Conservation (phyloP, 2,113 vertebrate species). For the Rhineura floridana region DNA sequence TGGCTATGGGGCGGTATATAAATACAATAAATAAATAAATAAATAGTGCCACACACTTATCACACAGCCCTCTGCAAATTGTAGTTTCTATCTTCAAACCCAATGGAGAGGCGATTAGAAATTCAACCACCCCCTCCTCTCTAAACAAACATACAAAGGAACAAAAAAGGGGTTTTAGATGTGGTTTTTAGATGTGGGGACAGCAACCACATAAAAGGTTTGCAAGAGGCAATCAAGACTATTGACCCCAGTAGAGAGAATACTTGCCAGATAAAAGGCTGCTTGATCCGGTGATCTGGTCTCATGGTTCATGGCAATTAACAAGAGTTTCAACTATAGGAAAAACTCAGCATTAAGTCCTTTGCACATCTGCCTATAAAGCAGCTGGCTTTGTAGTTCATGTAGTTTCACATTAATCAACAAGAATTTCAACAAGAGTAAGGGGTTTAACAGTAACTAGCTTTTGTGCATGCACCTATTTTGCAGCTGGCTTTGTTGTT, state of each 20-base stretch:
- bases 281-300: background rate
- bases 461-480: background rate
- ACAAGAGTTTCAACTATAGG: background rate
- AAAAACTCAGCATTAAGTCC: background rate
- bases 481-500: background rate
- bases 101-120: background rate
- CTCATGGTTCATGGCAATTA: background rate
- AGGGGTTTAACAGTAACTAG: slow-evolving; percentile 6
- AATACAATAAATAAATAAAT: no score
- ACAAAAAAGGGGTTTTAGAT: background rate
- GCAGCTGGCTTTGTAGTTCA: background rate
- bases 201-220: background rate
- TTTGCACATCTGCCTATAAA: background rate
- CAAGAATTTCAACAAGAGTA: background rate
- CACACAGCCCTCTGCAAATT: no score
- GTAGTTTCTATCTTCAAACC: background rate
- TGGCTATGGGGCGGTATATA: no score
- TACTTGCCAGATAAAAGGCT: background rate
- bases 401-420: background rate
- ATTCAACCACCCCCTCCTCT: background rate
- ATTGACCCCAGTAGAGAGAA: background rate
- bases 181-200: background rate
- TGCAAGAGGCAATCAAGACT: background rate
- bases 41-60: no score
- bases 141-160: background rate